Base-by-base conservation (phyloP, 2,113 vertebrate genomes). In the Ctenomys sociabilis region DNA sequence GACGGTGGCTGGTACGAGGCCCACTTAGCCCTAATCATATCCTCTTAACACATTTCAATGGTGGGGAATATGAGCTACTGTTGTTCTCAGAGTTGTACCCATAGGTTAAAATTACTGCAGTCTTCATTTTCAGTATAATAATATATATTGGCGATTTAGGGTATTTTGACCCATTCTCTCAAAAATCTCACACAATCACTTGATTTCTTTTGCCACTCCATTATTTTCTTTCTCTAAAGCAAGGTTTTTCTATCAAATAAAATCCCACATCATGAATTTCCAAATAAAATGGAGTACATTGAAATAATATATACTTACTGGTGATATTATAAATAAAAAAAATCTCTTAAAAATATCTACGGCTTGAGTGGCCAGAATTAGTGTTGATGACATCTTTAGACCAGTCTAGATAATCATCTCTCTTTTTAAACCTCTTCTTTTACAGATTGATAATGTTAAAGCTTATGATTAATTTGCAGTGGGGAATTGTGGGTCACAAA, bases 261-360 rank as follows among this genome's bases (percentile, higher is more conserved):
- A 73, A 54, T 45, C 57, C 80, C n/a, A 0, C 52, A 40, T 57
- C 57, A 30, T n/a, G 45, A 84, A 26, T 86, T 85, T 93, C 35
- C 75, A 84, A 86, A 52, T 93, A 68, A 83, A 82, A 63, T 43
- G 17, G 49, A n/a, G 59, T 21, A 40, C 21, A 87, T 28, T 32
- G 68, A 93, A 91, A 91, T 19, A 80, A 35, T 75, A 54, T 52
- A 12, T 77, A 40, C 4, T 61, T 66, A 7, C 63, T 28, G 43
- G 43, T 45, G 52, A 93, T 7, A 77, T 19, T 37, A 40, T 73
- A 45, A 72, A 70, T 61, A 45, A 93, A 73, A 64, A 75, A 82
- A 43, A 19, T 52, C 22, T 80, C 66, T 93, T 85, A 17, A 89
- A 90, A 90, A 96, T 40, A 93, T 21, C 4, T 72, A 72, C 82